Conservation (phyloP, 2,888 invertebrate genomes). For the Calameuta pallipes region DNA sequence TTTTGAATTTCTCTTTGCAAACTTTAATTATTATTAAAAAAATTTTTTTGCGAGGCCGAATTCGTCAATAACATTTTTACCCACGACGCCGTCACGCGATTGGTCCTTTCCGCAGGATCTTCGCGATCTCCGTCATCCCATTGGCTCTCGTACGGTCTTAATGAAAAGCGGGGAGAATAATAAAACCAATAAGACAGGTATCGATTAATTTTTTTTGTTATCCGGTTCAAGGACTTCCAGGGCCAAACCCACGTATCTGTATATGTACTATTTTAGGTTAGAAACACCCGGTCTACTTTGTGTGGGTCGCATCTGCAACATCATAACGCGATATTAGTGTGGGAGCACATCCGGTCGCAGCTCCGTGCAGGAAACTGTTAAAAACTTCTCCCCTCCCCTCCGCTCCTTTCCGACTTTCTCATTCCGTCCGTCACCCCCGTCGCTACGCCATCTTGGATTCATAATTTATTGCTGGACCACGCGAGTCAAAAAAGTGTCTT, state of each 20-base stretch:
- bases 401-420: constrained; percentile 17
- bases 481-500: background rate
- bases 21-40: background rate
- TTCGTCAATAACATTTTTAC: no score
- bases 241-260: constrained; percentile 11
- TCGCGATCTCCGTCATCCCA: background rate
- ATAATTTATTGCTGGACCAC: background rate
- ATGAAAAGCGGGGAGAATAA: background rate
- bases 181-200: background rate
- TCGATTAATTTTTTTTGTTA: constrained; percentile 28
- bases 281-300: constrained; percentile 32
- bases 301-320: constrained; percentile 43
- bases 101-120: background rate
- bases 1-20: background rate
- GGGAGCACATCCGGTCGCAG: constrained; percentile 49
- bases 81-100: background rate
- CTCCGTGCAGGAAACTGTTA: constrained; percentile 50
- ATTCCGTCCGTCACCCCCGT: background rate
- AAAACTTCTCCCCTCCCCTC: constrained; percentile 39
- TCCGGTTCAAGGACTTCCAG: constrained; percentile 43
- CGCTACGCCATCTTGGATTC: background rate
- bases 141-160: background rate
- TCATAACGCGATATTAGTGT: constrained; percentile 35
- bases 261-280: constrained; percentile 42
- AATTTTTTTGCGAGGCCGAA: no score